Base-by-base conservation (phyloP, 2,888 invertebrate genomes). In the Ypsolopha sequella region DNA sequence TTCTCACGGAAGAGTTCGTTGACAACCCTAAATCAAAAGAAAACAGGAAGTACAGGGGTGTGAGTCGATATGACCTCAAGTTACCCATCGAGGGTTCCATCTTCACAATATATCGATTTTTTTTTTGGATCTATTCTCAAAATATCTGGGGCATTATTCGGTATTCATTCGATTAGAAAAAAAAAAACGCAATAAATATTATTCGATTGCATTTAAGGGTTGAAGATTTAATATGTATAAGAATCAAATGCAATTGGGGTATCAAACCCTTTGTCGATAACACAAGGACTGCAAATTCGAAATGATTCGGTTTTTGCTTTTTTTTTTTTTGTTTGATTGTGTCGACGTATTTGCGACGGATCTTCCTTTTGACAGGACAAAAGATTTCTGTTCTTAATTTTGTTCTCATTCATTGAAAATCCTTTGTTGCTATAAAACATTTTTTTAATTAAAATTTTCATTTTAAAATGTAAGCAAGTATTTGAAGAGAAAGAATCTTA, bases 151-250 rank as follows among this genome's bases (percentile, higher is more conserved):
- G 82, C 77, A 76, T 76, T 79, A 74, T 78, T 74, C 63, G 70
- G 66, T 61, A 58, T 62, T 61, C 60, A 55, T 56, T 56, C 60
- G 62, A 72, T 78, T 73, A 61, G 66, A 70, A 66, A 69, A 76
- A 81, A n/a, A 80, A 80, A 79, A 81, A 71, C 64, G 72, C 80
- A 84, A 86, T 86, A 86, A 85, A 86, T 85, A 86, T 84, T 75
- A 76, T 80, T 76, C 77, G 62, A 82, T 84, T 81, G 80, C 76
- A 75, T 75, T 85, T 82, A 82, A 73, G 85, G 85, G 78, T 79
- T 84, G 79, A 79, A 71, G 80, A 79, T 82, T 77, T 80, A 82
- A 81, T 82, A 77, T 33, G 45, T 36, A 11, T 43, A 41, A 49
- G 44, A 48, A 48, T 77, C 63, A 68, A 65, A 41, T 69, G 65